phyloP scores from a whole-genome alignment of 2,113 vertebrate genomes.

The Ciconia boyciana region DNA sequence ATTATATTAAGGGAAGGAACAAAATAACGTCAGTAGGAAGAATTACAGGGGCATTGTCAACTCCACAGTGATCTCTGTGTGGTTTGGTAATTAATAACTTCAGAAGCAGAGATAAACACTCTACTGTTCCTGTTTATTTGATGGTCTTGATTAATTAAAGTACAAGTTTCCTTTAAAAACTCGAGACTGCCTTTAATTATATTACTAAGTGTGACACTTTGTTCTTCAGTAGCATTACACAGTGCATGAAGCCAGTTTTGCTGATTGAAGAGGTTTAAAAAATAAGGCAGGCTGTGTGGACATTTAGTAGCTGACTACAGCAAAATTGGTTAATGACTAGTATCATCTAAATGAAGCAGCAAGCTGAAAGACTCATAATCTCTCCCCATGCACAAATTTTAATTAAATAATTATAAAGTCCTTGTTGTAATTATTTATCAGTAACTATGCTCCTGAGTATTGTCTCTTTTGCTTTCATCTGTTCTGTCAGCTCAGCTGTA shows the following conservation, averaged over 20 bases:
- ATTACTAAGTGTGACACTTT: conserved; percentile 2
- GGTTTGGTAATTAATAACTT: conserved; percentile 24
- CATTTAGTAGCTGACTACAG: conserved; percentile 71
- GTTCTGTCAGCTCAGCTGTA: conserved; percentile 65
- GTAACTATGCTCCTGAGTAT: conserved; percentile 77
- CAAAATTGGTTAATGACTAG: conserved; percentile 77
- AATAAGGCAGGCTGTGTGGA: conserved; percentile 55
- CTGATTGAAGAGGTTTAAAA: conserved; percentile 74
- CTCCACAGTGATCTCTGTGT: not conserved
- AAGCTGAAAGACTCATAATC: conserved; percentile 76
- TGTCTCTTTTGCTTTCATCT: conserved; percentile 67
- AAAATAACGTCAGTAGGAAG: not conserved
- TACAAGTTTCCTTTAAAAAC: conserved; percentile 45
- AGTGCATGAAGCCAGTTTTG: conserved; percentile 64
- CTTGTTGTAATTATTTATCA: conserved; percentile 80
- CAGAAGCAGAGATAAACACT: conserved; percentile 39
- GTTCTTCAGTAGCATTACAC: not conserved
- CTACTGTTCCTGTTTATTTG: conserved; percentile 36
- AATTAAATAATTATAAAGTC: conserved; percentile 80
- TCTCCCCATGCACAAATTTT: conserved; percentile 75
- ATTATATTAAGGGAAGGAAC: not conserved
- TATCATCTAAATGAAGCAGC: conserved; percentile 76
- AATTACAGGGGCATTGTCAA: not conserved
- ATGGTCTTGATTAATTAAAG: conserved; percentile 44
- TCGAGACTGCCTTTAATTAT: conserved; percentile 4